These are phyloP conservation scores for Globia sparganii DNA, from an alignment of 2,888 invertebrate species.

Conservation along the genomic window DNA sequence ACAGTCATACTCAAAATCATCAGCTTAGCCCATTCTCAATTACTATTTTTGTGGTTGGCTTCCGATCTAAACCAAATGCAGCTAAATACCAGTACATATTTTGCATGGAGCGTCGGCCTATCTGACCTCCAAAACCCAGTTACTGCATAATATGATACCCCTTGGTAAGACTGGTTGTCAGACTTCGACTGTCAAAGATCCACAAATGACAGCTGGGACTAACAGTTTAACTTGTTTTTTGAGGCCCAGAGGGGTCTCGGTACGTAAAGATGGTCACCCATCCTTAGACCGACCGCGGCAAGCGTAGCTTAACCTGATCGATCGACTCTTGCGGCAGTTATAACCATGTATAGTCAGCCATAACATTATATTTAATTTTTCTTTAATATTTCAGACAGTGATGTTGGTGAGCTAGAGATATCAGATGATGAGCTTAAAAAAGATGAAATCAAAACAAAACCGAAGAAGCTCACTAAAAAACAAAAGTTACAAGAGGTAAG, in stretches of 20 bases:
- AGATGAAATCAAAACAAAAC: conserved; percentile 92
- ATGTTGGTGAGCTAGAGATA: conserved; percentile 91
- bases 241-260: background rate
- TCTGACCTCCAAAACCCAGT: no score
- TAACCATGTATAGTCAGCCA: background rate
- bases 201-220: background rate
- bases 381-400: conserved; percentile 75
- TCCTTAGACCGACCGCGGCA: no score
- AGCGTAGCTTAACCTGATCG: background rate
- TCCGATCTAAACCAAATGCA: no score
- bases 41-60: no score
- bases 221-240: background rate
- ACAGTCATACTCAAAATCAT: no score
- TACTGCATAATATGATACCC: no score
- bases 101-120: no score
- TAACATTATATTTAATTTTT: background rate
- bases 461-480: conserved; percentile 90
- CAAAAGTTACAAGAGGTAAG: conserved; percentile 84
- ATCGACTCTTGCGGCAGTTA: background rate
- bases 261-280: background rate
- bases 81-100: no score
- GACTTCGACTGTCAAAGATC: background rate
- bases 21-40: no score
- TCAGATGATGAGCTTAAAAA: conserved; percentile 95
- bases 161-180: background rate